phyloP scores from a whole-genome alignment of 2,888 invertebrate genomes.

The Shargacucullia verbasci region DNA sequence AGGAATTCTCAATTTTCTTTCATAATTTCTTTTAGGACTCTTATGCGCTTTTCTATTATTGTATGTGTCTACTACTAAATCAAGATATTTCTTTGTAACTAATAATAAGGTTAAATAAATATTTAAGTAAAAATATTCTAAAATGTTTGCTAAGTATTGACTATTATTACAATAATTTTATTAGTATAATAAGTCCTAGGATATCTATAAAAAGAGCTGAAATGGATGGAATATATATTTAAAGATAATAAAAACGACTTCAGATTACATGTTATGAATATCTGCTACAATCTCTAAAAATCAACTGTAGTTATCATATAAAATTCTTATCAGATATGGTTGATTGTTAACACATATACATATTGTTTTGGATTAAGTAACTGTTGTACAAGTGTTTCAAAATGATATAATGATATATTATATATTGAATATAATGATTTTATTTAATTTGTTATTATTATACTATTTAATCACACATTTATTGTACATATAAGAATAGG shows the following conservation, averaged over 20 bases:
- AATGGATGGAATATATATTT: conserved; percentile 1
- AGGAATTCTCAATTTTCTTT: too few species aligned
- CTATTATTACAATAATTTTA: too few species aligned
- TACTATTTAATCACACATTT: too few species aligned
- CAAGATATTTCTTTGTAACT: too few species aligned
- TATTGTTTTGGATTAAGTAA: conserved; percentile 17
- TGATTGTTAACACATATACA: conserved; percentile 23
- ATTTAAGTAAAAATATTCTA: too few species aligned
- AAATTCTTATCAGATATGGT: conserved; percentile 22
- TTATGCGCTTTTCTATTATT: too few species aligned
- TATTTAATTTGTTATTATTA: conserved; percentile 12
- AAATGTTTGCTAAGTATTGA: too few species aligned
- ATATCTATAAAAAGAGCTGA: too few species aligned
- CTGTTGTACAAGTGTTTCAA: conserved; percentile 6
- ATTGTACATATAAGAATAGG: not conserved
- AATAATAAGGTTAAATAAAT: too few species aligned
- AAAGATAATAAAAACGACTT: conserved; percentile 31
- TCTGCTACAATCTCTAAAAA: conserved; percentile 3
- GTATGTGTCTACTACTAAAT: too few species aligned
- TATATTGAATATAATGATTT: conserved; percentile 11
- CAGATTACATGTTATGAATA: conserved; percentile 4
- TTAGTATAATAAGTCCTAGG: too few species aligned
- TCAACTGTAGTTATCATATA: conserved; percentile 18
- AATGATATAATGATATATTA: not conserved
- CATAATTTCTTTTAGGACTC: too few species aligned